These are phyloP conservation scores for Melanotaenia trifasciata DNA, from an alignment of 2,797 vertebrate species.

Conservation along the genomic window DNA sequence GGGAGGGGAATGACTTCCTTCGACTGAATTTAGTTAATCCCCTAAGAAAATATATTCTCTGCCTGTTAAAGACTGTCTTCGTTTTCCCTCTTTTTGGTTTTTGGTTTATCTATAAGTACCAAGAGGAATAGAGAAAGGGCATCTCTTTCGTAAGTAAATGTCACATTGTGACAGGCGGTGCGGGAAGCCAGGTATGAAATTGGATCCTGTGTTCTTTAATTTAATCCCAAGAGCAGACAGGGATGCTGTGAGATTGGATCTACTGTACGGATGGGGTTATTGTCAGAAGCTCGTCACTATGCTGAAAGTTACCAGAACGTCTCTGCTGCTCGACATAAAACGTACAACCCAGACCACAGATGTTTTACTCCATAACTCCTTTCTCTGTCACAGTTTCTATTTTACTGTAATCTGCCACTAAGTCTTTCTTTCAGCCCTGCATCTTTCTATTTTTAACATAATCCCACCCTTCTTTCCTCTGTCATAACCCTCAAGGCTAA, in stretches of 20 bases:
- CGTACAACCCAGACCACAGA: constrained; percentile 9
- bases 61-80: constrained; percentile 20
- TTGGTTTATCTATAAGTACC: constrained; percentile 31
- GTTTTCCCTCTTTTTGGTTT: constrained; percentile 38
- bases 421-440: constrained; percentile 38
- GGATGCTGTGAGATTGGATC: constrained; percentile 66
- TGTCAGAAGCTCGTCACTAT: constrained; percentile 61
- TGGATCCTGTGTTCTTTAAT: constrained; percentile 81
- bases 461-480: constrained; percentile 49
- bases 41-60: constrained; percentile 50
- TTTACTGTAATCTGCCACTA: constrained; percentile 53
- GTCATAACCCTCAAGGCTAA: constrained; percentile 57
- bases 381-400: constrained; percentile 38
- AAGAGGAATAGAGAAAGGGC: constrained; percentile 52
- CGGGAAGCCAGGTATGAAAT: constrained; percentile 85
- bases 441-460: constrained; percentile 61
- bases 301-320: constrained; percentile 49
- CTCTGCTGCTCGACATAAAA: constrained; percentile 18
- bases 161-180: constrained; percentile 61
- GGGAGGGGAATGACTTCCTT: constrained; percentile 29
- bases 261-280: constrained; percentile 40
- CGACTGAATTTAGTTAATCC: constrained; percentile 54
- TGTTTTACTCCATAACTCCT: constrained; percentile 30
- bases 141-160: constrained; percentile 59
- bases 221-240: constrained; percentile 82